A percentile compares a stretch with the other conserved stretches of the same genome.
phyloP scores from a whole-genome alignment of 2,888 invertebrate genomes.

The Orchesellides sinensis region DNA sequence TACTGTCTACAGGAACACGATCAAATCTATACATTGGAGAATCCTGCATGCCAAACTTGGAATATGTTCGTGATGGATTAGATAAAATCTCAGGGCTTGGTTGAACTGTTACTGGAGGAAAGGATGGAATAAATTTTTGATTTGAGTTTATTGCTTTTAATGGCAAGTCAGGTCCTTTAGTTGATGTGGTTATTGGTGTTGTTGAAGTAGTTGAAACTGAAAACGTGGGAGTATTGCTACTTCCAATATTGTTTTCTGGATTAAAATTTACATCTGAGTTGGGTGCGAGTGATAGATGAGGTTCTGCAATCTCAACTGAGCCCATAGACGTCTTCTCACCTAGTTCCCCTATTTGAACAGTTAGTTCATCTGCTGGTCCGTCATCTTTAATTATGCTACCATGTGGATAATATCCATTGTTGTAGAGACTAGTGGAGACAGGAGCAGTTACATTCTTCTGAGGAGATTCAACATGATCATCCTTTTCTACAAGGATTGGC shows the following conservation, averaged over 20 bases:
- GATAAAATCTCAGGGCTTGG: background rate
- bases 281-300: background rate
- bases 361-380: conserved; percentile 32
- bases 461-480: conserved; percentile 51
- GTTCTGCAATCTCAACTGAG: background rate
- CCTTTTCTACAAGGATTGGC: conserved; percentile 48
- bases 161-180: conserved; percentile 27
- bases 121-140: conserved; percentile 60
- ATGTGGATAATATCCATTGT: conserved; percentile 70
- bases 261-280: background rate
- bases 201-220: background rate
- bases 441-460: conserved; percentile 37
- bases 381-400: conserved; percentile 44
- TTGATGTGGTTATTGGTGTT: background rate
- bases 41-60: conserved; percentile 73
- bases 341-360: conserved; percentile 49
- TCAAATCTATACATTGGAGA: conserved; percentile 66
- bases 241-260: background rate
- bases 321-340: no score
- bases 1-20: background rate
- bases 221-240: background rate
- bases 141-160: conserved; percentile 32
- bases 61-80: conserved; percentile 71
- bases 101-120: conserved; percentile 22
- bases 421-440: conserved; percentile 71